Conservation (phyloP, 2,797 vertebrate species). For the Lithobates sylvaticus region DNA sequence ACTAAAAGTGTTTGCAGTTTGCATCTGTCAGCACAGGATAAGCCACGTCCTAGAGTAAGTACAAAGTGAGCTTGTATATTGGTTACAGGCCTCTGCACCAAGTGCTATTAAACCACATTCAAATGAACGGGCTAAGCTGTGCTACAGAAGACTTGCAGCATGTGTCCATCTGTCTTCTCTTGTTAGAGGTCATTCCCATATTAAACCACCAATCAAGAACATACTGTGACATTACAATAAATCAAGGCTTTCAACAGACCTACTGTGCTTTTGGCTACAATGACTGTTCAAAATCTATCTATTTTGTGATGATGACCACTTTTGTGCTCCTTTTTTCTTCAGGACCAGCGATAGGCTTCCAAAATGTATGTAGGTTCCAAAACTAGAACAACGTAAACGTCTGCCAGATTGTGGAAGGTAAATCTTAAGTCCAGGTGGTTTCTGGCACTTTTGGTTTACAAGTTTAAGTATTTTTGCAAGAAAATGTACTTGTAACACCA, state of each 20-base stretch:
- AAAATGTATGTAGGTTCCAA: neutral
- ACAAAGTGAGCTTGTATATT: conserved; percentile 54
- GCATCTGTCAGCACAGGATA: conserved; percentile 55
- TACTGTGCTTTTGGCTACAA: neutral
- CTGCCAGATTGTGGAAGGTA: neutral
- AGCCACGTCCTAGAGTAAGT: conserved; percentile 30
- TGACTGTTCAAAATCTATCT: neutral
- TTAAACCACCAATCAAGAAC: neutral
- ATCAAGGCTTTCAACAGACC: neutral
- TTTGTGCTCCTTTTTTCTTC: neutral
- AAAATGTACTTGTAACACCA: too few relatives aligned
- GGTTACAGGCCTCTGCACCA: conserved; percentile 46
- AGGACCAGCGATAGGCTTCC: neutral
- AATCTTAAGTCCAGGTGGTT: neutral
- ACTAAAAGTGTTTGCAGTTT: conserved; percentile 21
- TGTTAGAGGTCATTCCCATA: conserved; percentile 34
- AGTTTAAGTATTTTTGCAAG: too few relatives aligned
- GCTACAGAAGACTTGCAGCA: neutral
- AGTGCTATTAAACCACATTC: conserved; percentile 28
- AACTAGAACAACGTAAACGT: neutral
- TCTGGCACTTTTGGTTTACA: too few relatives aligned
- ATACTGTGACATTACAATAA: neutral
- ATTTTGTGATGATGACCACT: neutral
- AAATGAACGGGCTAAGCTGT: conserved; percentile 36
- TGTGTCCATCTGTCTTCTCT: conserved; percentile 23